Evolutionary conservation across 2,888 invertebrate genomes (phyloP).

Genomic region (Aquatica leii): DNA sequence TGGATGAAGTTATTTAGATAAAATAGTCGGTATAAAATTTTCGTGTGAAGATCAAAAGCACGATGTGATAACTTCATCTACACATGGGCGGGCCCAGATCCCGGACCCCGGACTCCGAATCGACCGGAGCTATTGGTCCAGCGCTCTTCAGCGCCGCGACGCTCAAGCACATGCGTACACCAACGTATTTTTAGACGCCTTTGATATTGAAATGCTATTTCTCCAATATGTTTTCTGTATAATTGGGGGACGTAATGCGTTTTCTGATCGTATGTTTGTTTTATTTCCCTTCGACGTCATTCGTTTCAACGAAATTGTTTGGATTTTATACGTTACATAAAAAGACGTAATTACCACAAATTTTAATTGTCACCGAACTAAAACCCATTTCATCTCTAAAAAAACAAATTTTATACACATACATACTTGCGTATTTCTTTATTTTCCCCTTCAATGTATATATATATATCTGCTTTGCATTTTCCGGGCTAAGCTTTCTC

Average conservation of each 20-base stretch:
- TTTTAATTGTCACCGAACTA: conserved; percentile 6
- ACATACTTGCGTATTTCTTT: conserved; percentile 23
- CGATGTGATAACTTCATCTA: conserved; percentile 59
- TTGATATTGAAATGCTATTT: conserved; percentile 56
- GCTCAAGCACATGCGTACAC: conserved; percentile 50
- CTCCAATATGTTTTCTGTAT: conserved; percentile 55
- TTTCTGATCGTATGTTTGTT: conserved; percentile 43
- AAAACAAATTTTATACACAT: conserved; percentile 16
- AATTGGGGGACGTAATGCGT: conserved; percentile 54
- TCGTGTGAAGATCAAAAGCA: conserved; percentile 54
- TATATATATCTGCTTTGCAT: conserved; percentile 43
- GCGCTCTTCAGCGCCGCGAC: conserved; percentile 47
- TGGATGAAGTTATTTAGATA: conserved; percentile 47
- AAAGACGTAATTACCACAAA: not conserved
- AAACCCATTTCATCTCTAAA: not conserved
- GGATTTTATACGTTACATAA: conserved; percentile 9
- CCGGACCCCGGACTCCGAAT: conserved; percentile 59
- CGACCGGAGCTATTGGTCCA: conserved; percentile 59
- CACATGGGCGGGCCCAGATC: conserved; percentile 58
- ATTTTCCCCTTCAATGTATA: conserved; percentile 40
- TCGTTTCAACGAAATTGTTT: conserved; percentile 22
- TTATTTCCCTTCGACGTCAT: conserved; percentile 24
- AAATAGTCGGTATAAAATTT: conserved; percentile 53
- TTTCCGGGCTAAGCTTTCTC: conserved; percentile 43
- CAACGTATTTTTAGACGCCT: conserved; percentile 46